These are phyloP conservation scores for Montipora sp. DNA, from an alignment of 64 coral and sea anemone genomes.

Conservation along the genomic window DNA sequence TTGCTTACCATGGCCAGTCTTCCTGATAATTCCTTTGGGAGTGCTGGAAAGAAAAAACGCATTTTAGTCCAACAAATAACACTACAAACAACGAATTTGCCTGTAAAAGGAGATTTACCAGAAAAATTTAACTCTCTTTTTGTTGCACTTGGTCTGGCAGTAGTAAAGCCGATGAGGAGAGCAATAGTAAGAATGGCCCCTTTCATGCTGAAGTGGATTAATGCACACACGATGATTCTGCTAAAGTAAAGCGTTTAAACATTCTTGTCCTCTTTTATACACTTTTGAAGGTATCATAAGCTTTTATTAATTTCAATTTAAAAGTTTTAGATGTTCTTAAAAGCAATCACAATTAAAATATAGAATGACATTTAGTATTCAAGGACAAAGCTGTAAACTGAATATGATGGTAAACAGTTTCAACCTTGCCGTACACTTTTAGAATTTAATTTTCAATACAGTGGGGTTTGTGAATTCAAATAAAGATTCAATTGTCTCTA, in stretches of 20 bases:
- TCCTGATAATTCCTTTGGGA: neutral
- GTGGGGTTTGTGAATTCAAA: no score
- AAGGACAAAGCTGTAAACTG: no score
- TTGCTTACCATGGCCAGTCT: neutral
- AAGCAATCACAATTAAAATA: neutral
- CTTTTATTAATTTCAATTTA: neutral
- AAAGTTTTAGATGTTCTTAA: neutral
- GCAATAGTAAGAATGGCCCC: neutral
- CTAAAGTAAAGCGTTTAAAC: no score
- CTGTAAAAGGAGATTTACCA: neutral
- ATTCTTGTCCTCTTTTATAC: neutral
- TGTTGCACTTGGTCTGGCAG: neutral
- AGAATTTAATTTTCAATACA: no score
- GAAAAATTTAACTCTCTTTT: neutral
- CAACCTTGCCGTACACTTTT: no score
- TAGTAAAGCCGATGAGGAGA: neutral
- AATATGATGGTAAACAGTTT: no score
- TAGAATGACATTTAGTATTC: neutral
- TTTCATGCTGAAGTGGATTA: neutral
- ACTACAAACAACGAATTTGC: no score
- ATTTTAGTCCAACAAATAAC: neutral
- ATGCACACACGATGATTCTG: no score
- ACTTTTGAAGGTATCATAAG: neutral
- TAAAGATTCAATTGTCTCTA: no score
- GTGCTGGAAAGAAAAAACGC: neutral